Percentiles rank a stretch among this genome's conserved stretches.
Evolutionary conservation across 2,888 invertebrate species (phyloP).

Genomic region (Platycheirus albimanus): DNA sequence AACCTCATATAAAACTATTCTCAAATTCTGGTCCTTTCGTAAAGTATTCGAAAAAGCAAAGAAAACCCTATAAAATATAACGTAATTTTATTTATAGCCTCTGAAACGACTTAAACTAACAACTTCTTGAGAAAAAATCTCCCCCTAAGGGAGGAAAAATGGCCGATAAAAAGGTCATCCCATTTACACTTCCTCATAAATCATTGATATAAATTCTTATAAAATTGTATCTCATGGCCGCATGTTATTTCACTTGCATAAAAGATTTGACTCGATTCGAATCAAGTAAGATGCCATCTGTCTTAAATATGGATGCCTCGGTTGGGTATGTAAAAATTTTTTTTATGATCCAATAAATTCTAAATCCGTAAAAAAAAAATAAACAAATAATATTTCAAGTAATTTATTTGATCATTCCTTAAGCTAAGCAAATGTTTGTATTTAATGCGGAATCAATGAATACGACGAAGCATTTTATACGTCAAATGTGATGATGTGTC

Average conservation of each 20-base stretch:
- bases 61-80: slow-evolving; percentile 11
- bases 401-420: slow-evolving; percentile 38
- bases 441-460: slow-evolving; percentile 28
- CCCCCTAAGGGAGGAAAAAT: slow-evolving; percentile 5
- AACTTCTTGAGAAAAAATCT: slow-evolving; percentile 25
- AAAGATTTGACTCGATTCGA: slow-evolving; percentile 17
- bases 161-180: slow-evolving; percentile 33
- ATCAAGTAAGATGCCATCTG: slow-evolving; percentile 22
- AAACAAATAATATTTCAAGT: slow-evolving; percentile 17
- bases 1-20: slow-evolving; percentile 5
- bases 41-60: neutral
- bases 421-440: slow-evolving; percentile 5
- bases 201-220: slow-evolving; percentile 10
- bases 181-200: slow-evolving; percentile 24
- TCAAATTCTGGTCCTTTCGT: neutral
- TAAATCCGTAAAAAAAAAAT: slow-evolving; percentile 38
- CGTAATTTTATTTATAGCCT: slow-evolving; percentile 24
- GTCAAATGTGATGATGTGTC: slow-evolving; percentile 19
- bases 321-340: slow-evolving; percentile 18
- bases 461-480: slow-evolving; percentile 47
- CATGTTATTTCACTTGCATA: slow-evolving; percentile 13
- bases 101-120: neutral
- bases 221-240: neutral
- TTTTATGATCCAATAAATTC: slow-evolving; percentile 54
- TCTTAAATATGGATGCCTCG: too few relatives aligned